Base-by-base conservation (phyloP, 2,797 vertebrate species). In the Telmatherina bonti region DNA sequence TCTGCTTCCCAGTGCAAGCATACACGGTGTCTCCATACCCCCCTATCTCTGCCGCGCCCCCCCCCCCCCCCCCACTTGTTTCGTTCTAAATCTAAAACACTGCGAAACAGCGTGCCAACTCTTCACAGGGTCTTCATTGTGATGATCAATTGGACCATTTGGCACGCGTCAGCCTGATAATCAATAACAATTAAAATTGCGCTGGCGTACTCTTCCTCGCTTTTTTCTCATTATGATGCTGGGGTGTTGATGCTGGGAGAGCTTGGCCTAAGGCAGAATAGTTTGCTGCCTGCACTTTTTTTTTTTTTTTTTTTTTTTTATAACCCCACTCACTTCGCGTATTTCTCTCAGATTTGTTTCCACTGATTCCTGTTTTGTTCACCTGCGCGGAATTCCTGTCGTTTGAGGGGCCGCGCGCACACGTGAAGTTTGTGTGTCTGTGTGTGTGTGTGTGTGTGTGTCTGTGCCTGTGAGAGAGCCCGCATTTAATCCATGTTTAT, bases 401-500 rank as follows among this genome's bases (percentile, higher is more conserved):
- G 33, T 65, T 76, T 30, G 45, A 7, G 8, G 20, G 20, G 31
- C n/a, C n/a, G n/a, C 68, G 15, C 67, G 30, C 52, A 26, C 66
- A 30, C 16, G 59, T 6, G 20, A 38, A 29, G 31, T 53, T 31
- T 55, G 29, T 62, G 59, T 63, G 72, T 18, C 18, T 31, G 33
- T 33, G 33, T 33, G 33, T 8, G 38, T 47, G n/a, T 47, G n/a
- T 47, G 45, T 20, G 43, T 20, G 56, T 27, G 30, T 62, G 64
- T 20, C 47, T 26, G 51, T 15, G 66, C 29, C 65, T 10, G 57
- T 13, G 61, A 22, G 69, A 58, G 70, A 75, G 55, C 80, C 65
- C 76, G 62, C 63, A 61, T 90, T 89, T 92, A 93, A 93, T 92
- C 92, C 85, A 56, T 91, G 91, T 92, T 91, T 90, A 90, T 91